phyloP scores from a whole-genome alignment of 2,888 invertebrate species.

The Spodoptera picta region DNA sequence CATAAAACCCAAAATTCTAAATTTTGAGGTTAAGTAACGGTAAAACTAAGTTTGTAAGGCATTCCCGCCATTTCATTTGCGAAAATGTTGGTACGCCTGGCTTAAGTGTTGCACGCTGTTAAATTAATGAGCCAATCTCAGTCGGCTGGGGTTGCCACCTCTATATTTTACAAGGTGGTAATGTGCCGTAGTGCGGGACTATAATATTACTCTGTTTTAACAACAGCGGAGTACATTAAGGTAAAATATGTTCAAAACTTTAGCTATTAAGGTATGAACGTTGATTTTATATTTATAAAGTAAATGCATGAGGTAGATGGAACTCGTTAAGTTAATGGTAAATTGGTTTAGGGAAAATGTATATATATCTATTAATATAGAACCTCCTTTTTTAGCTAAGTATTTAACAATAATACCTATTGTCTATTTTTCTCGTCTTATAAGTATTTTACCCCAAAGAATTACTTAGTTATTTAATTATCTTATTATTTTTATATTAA shows the following conservation, averaged over 20 bases:
- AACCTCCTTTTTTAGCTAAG: too few species aligned
- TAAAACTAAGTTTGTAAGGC: conserved; percentile 62
- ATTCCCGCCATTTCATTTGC: conserved; percentile 85
- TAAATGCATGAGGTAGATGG: background rate
- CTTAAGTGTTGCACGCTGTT: conserved; percentile 88
- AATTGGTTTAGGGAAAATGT: too few species aligned
- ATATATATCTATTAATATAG: too few species aligned
- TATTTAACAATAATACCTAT: too few species aligned
- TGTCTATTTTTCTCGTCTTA: too few species aligned
- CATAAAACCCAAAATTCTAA: conserved; percentile 25
- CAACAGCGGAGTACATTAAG: conserved; percentile 47
- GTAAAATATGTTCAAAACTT: conserved; percentile 47
- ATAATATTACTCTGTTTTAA: conserved; percentile 62
- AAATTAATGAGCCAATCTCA: conserved; percentile 88
- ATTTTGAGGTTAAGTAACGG: conserved; percentile 30
- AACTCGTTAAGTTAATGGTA: too few species aligned
- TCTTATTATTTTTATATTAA: too few species aligned
- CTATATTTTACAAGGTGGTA: conserved; percentile 87
- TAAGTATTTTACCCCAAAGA: too few species aligned
- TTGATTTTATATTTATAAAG: conserved; percentile 26
- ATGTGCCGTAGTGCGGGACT: conserved; percentile 73
- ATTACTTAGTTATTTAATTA: too few species aligned
- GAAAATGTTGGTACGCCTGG: conserved; percentile 85
- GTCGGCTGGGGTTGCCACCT: conserved; percentile 78
- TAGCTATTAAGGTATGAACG: conserved; percentile 26